Evolutionary conservation across 2,888 invertebrate species (phyloP).

Genomic region (Pecten maximus): DNA sequence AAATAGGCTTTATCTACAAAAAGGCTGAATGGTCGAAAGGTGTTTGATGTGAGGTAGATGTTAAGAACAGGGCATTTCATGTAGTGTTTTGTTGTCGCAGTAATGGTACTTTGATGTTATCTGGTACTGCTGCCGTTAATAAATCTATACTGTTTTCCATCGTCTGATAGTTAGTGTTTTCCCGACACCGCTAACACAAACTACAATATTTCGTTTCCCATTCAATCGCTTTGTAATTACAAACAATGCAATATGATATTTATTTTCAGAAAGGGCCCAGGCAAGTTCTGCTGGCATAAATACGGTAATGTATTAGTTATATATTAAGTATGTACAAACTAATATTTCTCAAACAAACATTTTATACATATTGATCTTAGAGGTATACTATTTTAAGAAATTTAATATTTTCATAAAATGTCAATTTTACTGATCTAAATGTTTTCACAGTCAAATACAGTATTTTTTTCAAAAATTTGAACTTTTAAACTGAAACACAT

Average conservation of each 20-base stretch:
- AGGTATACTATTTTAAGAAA: too few species aligned
- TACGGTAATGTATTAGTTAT: background rate
- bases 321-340: background rate
- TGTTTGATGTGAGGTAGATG: constrained; percentile 2
- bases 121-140: background rate
- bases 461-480: too few species aligned
- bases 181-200: background rate
- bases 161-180: background rate
- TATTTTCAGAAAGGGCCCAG: background rate
- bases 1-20: background rate
- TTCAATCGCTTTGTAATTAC: background rate
- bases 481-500: too few species aligned
- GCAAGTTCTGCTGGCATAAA: background rate
- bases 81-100: background rate
- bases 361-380: too few species aligned
- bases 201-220: background rate
- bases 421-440: background rate
- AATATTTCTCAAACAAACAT: background rate
- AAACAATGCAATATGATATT: background rate
- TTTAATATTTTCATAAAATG: too few species aligned
- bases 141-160: background rate
- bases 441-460: too few species aligned
- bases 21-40: background rate
- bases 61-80: background rate
- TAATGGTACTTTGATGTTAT: background rate